phyloP scores from a whole-genome alignment of 2,888 invertebrate species.

The Prosapia bicincta region DNA sequence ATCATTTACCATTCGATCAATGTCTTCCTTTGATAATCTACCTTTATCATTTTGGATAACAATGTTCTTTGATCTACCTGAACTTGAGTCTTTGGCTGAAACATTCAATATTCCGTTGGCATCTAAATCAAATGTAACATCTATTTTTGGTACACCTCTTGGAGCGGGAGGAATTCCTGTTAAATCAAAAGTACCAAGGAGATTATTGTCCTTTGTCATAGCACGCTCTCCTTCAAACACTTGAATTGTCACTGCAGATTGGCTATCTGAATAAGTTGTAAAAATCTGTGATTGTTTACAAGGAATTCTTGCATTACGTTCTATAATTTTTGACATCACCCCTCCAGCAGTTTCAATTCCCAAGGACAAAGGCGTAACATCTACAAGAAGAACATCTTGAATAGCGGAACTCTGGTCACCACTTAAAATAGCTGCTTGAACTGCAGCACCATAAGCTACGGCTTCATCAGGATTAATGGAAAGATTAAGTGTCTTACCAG shows the following conservation, averaged over 20 bases:
- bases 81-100: constrained; percentile 46
- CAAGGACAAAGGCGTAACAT: constrained; percentile 65
- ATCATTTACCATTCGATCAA: constrained; percentile 48
- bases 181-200: constrained; percentile 75
- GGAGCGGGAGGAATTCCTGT: constrained; percentile 74
- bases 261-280: constrained; percentile 89
- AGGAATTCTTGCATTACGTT: constrained; percentile 49
- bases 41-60: constrained; percentile 51
- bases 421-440: constrained; percentile 73
- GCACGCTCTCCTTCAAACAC: constrained; percentile 79
- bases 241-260: constrained; percentile 83
- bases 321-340: constrained; percentile 59
- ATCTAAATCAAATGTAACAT: constrained; percentile 73
- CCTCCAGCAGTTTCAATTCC: constrained; percentile 78
- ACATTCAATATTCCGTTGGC: constrained; percentile 50
- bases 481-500: constrained; percentile 63
- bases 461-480: constrained; percentile 65
- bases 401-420: constrained; percentile 57
- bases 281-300: constrained; percentile 62
- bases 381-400: constrained; percentile 67
- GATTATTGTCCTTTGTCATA: constrained; percentile 88
- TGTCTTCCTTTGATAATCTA: constrained; percentile 50
- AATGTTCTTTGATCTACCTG: constrained; percentile 48
- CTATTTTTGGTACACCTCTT: constrained; percentile 71
- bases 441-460: constrained; percentile 75